phyloP scores from a whole-genome alignment of 2,888 invertebrate species.

The Heliothis peltigera region DNA sequence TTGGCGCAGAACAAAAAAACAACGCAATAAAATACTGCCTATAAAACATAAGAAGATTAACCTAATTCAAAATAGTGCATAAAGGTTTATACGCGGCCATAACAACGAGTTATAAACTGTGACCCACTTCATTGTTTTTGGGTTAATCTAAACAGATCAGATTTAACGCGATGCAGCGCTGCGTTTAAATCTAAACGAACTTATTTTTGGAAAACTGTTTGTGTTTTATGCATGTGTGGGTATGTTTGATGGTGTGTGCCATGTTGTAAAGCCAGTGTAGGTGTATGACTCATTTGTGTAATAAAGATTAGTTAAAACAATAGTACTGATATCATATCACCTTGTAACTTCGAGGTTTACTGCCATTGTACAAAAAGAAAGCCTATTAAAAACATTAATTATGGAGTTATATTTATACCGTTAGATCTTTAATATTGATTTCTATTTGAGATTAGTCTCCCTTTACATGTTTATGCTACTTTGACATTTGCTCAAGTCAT shows the following conservation, averaged over 20 bases:
- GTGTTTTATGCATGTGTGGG: conserved; percentile 1
- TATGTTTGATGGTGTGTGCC: conserved; percentile 15
- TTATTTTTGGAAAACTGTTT: conserved; percentile 46
- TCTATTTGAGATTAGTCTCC: too few species aligned
- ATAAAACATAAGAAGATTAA: conserved; percentile 22
- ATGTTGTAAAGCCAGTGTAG: background rate
- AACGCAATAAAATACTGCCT: conserved; percentile 1
- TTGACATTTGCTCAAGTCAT: too few species aligned
- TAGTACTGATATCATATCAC: conserved; percentile 19
- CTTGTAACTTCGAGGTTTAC: background rate
- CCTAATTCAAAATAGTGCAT: conserved; percentile 42
- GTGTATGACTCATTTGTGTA: conserved; percentile 7
- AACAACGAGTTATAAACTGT: conserved; percentile 37
- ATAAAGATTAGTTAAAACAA: conserved; percentile 21
- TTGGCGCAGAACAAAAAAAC: conserved; percentile 6
- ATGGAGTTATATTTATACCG: conserved; percentile 5
- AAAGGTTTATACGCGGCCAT: conserved; percentile 19
- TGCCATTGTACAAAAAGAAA: background rate
- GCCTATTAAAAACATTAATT: background rate
- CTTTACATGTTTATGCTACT: too few species aligned
- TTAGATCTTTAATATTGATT: too few species aligned
- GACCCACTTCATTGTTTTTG: conserved; percentile 54
- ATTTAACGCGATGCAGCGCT: conserved; percentile 27
- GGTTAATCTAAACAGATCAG: conserved; percentile 49
- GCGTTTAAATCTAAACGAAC: conserved; percentile 32